Evolutionary conservation across 2,888 invertebrate genomes (phyloP).

Genomic region (Escarpia spicata): DNA sequence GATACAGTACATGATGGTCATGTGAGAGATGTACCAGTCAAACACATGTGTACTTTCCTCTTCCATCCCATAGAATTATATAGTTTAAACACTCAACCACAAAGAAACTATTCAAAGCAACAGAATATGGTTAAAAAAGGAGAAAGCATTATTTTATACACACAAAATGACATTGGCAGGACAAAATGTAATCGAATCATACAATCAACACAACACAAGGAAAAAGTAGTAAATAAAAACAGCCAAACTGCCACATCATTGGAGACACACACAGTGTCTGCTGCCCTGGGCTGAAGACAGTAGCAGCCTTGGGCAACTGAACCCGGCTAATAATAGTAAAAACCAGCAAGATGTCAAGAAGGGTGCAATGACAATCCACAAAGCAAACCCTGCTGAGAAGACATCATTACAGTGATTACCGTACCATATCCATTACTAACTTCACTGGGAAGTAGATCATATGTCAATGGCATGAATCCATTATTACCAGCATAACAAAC

Average conservation of each 20-base stretch:
- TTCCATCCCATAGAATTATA: neutral
- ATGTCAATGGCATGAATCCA: neutral
- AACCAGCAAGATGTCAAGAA: neutral
- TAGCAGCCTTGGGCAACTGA: neutral
- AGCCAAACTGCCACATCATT: neutral
- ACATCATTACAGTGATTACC: neutral
- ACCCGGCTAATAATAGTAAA: neutral
- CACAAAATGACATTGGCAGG: neutral
- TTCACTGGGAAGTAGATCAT: too few relatives aligned
- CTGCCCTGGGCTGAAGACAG: neutral
- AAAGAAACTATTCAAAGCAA: neutral
- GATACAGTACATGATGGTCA: too few relatives aligned
- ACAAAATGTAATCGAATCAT: neutral
- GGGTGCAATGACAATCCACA: neutral
- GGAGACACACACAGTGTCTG: neutral
- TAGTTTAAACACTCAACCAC: neutral
- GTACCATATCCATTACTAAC: neutral
- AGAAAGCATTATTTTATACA: neutral
- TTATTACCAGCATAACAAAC: neutral
- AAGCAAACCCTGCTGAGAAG: neutral
- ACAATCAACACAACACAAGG: neutral
- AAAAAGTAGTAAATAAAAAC: neutral
- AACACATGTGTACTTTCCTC: neutral
- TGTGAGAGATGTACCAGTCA: neutral
- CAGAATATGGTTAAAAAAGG: neutral